Percentiles rank a stretch among this genome's conserved stretches.
Conservation (phyloP, 64 coral and sea anemone species). For the Dendrophyllia cribrosa region DNA sequence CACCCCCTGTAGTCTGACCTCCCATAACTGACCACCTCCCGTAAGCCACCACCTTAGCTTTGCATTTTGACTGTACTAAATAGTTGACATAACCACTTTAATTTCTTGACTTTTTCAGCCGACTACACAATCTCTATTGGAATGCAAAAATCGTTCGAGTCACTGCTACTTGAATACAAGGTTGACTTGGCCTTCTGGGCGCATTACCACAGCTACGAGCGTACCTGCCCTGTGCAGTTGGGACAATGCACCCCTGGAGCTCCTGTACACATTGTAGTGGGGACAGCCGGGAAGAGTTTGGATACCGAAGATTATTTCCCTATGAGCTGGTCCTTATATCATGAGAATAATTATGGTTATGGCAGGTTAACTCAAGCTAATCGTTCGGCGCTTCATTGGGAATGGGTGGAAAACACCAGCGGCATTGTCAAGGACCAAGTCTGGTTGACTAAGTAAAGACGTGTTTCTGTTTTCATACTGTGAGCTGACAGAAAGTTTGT, state of each 20-base stretch:
- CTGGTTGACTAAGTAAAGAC: conserved; percentile 51
- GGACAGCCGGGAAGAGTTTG: conserved; percentile 79
- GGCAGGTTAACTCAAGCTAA: conserved; percentile 77
- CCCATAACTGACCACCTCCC: no score
- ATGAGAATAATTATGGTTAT: conserved; percentile 87
- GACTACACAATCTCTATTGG: conserved; percentile 88
- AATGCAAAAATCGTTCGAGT: conserved; percentile 77
- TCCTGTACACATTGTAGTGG: conserved; percentile 92
- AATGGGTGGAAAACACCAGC: conserved; percentile 78
- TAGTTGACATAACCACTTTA: no score
- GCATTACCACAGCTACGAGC: conserved; percentile 97
- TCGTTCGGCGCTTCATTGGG: conserved; percentile 71
- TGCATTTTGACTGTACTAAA: no score
- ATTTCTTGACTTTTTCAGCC: conserved; percentile 21
- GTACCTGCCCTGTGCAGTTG: conserved; percentile 79
- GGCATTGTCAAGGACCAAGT: conserved; percentile 67
- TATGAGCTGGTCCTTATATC: conserved; percentile 83
- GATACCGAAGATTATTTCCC: conserved; percentile 73
- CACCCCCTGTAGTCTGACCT: no score
- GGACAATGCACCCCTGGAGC: conserved; percentile 65
- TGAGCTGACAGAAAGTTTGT: no score
- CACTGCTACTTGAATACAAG: conserved; percentile 77
- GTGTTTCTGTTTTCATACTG: no score
- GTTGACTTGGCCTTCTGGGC: conserved; percentile 94
- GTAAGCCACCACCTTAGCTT: no score